Evolutionary conservation across 2,888 invertebrate genomes (phyloP).

Genomic region (Caenorhabditis sp.): DNA sequence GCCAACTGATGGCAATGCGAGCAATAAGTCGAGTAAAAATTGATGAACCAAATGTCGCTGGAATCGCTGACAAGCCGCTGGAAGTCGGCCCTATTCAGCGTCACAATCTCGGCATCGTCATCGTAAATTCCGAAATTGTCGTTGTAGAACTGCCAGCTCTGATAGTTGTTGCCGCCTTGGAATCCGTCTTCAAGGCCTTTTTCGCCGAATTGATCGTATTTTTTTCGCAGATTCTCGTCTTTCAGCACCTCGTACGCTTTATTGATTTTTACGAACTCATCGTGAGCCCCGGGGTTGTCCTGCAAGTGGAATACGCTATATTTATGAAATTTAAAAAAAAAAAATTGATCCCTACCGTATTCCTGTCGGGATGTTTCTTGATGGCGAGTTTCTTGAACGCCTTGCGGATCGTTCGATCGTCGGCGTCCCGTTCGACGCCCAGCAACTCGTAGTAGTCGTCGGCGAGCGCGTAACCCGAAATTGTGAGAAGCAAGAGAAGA

Average conservation of each 20-base stretch:
- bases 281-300: slow-evolving; percentile 89
- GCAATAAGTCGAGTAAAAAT: slow-evolving; percentile 92
- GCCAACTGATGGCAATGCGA: slow-evolving; percentile 91
- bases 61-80: slow-evolving; percentile 85
- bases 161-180: slow-evolving; percentile 87
- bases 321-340: too few relatives aligned
- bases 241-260: slow-evolving; percentile 92
- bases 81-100: slow-evolving; percentile 89
- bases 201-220: slow-evolving; percentile 86
- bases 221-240: slow-evolving; percentile 87
- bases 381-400: slow-evolving; percentile 90
- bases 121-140: slow-evolving; percentile 92
- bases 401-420: slow-evolving; percentile 88
- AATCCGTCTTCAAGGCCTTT: slow-evolving; percentile 87
- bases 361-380: slow-evolving; percentile 89
- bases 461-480: slow-evolving; percentile 14
- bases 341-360: slow-evolving; percentile 83
- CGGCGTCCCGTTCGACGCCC: slow-evolving; percentile 87
- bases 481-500: slow-evolving; percentile 22
- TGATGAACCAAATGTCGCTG: slow-evolving; percentile 89
- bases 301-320: too few relatives aligned
- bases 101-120: slow-evolving; percentile 90
- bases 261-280: slow-evolving; percentile 89
- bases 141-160: slow-evolving; percentile 90
- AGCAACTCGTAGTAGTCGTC: slow-evolving; percentile 88